phyloP scores from a whole-genome alignment of 1,140 invertebrate genomes.

The Habropoda laboriosa region DNA sequence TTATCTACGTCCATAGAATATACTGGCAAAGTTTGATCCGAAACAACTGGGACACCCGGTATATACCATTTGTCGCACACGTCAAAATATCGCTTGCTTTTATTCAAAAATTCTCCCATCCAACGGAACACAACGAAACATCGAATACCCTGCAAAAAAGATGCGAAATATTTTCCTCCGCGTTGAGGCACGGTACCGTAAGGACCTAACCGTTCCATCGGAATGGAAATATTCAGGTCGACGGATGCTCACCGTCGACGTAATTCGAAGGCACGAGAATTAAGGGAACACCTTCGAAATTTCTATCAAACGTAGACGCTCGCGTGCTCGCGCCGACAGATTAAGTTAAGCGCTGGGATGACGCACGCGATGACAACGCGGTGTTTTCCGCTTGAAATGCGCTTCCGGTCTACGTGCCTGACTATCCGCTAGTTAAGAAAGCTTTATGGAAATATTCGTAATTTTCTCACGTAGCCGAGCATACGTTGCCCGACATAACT shows the following conservation, averaged over 20 bases:
- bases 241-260: not conserved
- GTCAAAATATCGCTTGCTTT: too few species aligned
- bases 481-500: constrained; percentile 36
- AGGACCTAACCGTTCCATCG: not conserved
- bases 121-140: too few species aligned
- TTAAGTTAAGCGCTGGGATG: constrained; percentile 53
- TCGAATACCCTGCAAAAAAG: too few species aligned
- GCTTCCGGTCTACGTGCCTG: constrained; percentile 55
- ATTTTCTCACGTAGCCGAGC: constrained; percentile 48
- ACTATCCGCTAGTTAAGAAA: constrained; percentile 36
- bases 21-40: too few species aligned
- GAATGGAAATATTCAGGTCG: not conserved
- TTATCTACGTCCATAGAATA: too few species aligned
- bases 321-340: constrained; percentile 10
- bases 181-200: too few species aligned
- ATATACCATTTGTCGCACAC: too few species aligned
- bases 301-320: not conserved
- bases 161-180: too few species aligned
- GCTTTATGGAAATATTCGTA: constrained; percentile 43
- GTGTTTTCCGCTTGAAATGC: constrained; percentile 59
- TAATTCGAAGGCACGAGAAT: not conserved
- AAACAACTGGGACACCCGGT: too few species aligned
- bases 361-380: constrained; percentile 45
- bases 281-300: not conserved
- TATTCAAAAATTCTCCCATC: too few species aligned